phyloP scores from a whole-genome alignment of 2,113 vertebrate genomes.

The Periophthalmodon schlosseri region DNA sequence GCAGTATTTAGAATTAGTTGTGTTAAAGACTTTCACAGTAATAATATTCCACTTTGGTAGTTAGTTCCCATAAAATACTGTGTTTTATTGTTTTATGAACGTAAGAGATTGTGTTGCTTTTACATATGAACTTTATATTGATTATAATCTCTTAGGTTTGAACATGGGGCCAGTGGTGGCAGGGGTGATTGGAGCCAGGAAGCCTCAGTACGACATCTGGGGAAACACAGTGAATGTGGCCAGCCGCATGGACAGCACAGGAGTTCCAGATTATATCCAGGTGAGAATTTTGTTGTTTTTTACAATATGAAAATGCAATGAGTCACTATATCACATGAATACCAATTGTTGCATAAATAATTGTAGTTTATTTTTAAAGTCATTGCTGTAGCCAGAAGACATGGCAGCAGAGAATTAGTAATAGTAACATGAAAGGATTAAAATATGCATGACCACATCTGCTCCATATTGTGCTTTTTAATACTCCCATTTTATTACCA shows the following conservation, averaged over 20 bases:
- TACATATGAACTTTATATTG: not conserved
- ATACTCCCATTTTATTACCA: not conserved
- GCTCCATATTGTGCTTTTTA: not conserved
- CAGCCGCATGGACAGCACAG: slow-evolving; percentile 97
- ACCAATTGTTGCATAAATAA: slow-evolving; percentile 6
- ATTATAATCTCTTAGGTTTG: slow-evolving; percentile 76
- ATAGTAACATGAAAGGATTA: not conserved
- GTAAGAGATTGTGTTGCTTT: not conserved
- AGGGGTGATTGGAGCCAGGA: slow-evolving; percentile 92
- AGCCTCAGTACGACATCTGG: slow-evolving; percentile 97
- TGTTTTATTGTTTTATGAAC: too few relatives aligned
- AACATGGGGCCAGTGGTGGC: slow-evolving; percentile 97
- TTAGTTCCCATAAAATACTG: too few relatives aligned
- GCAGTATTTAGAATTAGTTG: too few relatives aligned
- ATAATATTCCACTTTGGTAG: too few relatives aligned
- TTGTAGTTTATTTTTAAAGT: slow-evolving; percentile 14
- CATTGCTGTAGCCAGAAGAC: not conserved
- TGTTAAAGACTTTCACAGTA: too few relatives aligned
- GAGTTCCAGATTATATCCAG: slow-evolving; percentile 93
- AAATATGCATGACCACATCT: not conserved
- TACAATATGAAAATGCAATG: not conserved
- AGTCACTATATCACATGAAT: not conserved
- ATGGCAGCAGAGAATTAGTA: not conserved
- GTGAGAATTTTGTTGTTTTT: slow-evolving; percentile 59
- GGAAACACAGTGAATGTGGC: slow-evolving; percentile 97